Base-by-base conservation (phyloP, 35 echinoderm and acorn worm species). In the Lytechinus variegatus region DNA sequence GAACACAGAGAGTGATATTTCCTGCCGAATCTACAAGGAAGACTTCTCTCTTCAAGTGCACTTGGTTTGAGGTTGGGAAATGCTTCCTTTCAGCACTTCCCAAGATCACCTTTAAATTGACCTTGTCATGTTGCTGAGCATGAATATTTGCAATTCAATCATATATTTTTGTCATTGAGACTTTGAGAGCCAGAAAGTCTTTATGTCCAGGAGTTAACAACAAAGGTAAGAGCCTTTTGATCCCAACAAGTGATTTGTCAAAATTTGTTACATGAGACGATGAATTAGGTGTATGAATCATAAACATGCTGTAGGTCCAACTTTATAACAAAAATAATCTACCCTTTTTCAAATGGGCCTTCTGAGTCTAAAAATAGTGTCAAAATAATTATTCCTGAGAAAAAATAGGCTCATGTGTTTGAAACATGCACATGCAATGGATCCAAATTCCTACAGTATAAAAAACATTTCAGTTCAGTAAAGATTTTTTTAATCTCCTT, bases 101-200 rank as follows among this genome's bases (percentile, higher is more conserved):
- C 66, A 79, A 79, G 66, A 79, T 79, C 66, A 79, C 66, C 66
- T 79, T 44, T 8, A n/a, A 79, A 79, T 79, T 79, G 66, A 79
- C 66, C 66, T 79, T 79, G 66, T 79, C 66, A 79, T 79, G 66
- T n/a, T 79, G 21, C 66, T n/a, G 66, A 79, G 66, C 66, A 79
- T 79, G 66, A 24, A 79, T 79, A 79, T 79, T 79, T 79, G 66
- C 66, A 79, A 79, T 79, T 79, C 66, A 79, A 79, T 79, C 66
- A 79, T 79, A 11, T 11, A 6, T 11, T 58, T n/a, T 58, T 58
- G 56, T 58, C 9, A 44, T 44, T 44, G 33, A 44, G 1, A 44
- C 9, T 9, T 58, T 9, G 9, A 58, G 13, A 58, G 56, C 56
- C 56, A 58, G 56, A 58, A 58, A 58, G 56, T 9, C 56, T 2